Evolutionary conservation across 2,888 invertebrate genomes (phyloP).

Genomic region (Sesia bembeciformis): DNA sequence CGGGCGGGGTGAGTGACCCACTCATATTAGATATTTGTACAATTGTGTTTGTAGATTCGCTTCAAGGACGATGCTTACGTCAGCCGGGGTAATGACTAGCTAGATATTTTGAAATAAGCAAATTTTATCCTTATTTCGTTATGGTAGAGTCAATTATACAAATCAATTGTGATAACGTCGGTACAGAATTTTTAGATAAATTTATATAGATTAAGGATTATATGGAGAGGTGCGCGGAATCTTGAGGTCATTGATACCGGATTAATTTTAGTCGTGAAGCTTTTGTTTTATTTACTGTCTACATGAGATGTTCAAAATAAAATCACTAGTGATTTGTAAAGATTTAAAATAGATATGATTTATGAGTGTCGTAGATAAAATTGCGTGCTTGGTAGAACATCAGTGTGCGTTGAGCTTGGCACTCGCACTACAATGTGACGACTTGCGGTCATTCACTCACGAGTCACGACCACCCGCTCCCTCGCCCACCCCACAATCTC

Average conservation of each 20-base stretch:
- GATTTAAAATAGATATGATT: no score
- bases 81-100: constrained; percentile 39
- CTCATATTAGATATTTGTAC: constrained; percentile 51
- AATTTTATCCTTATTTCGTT: constrained; percentile 29
- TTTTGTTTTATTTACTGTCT: no score
- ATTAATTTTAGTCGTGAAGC: constrained; percentile 12
- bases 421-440: no score
- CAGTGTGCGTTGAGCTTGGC: no score
- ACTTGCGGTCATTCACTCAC: no score
- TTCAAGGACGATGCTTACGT: constrained; percentile 65
- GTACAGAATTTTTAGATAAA: neutral
- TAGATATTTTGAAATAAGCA: constrained; percentile 14
- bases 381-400: no score
- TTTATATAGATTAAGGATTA: neutral
- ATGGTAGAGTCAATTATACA: constrained; percentile 13
- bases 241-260: constrained; percentile 31
- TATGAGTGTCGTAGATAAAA: no score
- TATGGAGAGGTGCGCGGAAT: constrained; percentile 7
- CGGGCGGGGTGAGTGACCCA: constrained; percentile 51
- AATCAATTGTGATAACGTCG: no score
- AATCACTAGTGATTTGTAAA: no score
- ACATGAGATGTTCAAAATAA: no score
- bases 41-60: constrained; percentile 59
- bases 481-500: no score
- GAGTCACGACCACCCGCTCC: no score